phyloP scores from a whole-genome alignment of 2,888 invertebrate genomes.

The Callosobruchus maculatus region DNA sequence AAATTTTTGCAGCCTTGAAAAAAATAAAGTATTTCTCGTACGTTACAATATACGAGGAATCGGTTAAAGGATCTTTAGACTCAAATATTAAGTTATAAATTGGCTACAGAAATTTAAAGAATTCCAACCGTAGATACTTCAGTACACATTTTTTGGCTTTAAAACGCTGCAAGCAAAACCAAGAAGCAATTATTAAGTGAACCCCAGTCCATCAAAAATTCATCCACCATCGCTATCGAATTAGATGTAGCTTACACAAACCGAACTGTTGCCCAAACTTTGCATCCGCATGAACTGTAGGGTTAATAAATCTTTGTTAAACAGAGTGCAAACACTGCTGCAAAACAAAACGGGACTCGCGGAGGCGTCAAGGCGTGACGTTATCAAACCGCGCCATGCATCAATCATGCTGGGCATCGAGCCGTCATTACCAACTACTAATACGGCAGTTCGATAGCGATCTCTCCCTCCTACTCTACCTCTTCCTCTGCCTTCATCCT shows the following conservation, averaged over 20 bases:
- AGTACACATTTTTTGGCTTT: neutral
- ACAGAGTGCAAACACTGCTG: conserved; percentile 30
- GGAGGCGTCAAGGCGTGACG: neutral
- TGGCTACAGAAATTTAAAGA: too few species aligned
- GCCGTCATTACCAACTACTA: neutral
- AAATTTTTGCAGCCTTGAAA: too few species aligned
- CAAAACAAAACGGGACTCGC: conserved; percentile 43
- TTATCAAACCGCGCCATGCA: neutral
- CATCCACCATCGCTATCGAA: neutral
- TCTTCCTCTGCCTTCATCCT: neutral
- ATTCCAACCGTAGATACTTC: too few species aligned
- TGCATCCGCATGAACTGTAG: neutral
- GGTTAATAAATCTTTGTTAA: conserved; percentile 46
- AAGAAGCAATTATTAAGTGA: neutral
- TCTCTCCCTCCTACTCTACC: neutral
- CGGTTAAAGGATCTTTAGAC: too few species aligned
- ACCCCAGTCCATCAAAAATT: neutral
- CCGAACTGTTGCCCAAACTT: neutral
- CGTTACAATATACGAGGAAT: too few species aligned
- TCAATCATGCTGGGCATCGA: neutral
- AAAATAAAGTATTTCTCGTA: too few species aligned
- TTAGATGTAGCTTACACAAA: neutral
- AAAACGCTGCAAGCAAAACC: neutral
- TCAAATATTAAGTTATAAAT: too few species aligned
- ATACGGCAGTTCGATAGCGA: neutral